A percentile compares a stretch with the other conserved stretches of the same genome.
phyloP scores from a whole-genome alignment of 1,140 invertebrate genomes.

The Hetaerina americana region DNA sequence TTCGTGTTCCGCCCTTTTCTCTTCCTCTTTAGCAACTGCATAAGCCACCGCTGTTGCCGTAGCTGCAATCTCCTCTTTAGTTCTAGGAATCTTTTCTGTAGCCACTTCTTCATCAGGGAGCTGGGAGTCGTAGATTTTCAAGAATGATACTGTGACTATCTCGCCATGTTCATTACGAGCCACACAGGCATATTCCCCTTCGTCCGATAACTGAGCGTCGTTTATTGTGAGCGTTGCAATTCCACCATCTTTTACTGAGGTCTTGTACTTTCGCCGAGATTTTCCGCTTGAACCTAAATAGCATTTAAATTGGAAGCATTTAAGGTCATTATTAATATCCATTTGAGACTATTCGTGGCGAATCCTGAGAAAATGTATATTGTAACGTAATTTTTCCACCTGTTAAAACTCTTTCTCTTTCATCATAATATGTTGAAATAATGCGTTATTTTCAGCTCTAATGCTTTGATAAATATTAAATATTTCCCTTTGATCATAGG shows the following conservation, averaged over 20 bases:
- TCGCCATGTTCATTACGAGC: slow-evolving; percentile 60
- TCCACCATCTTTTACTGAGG: neutral
- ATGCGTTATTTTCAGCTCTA: no score
- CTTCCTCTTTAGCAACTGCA: neutral
- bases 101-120: neutral
- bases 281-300: neutral
- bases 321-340: no score
- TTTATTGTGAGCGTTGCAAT: neutral
- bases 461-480: no score
- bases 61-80: neutral
- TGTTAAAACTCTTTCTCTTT: no score
- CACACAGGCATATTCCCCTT: slow-evolving; percentile 58
- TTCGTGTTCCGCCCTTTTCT: neutral
- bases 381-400: no score
- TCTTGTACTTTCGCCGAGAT: neutral
- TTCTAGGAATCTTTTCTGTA: neutral
- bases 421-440: no score
- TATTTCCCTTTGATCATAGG: no score
- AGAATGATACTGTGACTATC: slow-evolving; percentile 47
- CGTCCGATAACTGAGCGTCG: slow-evolving; percentile 31
- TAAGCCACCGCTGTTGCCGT: neutral
- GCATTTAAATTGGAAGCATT: neutral
- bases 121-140: slow-evolving; percentile 40
- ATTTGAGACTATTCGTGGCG: no score
- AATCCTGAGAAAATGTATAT: no score